Conservation (phyloP, 2,797 vertebrate genomes). For the Tapera naevia region DNA sequence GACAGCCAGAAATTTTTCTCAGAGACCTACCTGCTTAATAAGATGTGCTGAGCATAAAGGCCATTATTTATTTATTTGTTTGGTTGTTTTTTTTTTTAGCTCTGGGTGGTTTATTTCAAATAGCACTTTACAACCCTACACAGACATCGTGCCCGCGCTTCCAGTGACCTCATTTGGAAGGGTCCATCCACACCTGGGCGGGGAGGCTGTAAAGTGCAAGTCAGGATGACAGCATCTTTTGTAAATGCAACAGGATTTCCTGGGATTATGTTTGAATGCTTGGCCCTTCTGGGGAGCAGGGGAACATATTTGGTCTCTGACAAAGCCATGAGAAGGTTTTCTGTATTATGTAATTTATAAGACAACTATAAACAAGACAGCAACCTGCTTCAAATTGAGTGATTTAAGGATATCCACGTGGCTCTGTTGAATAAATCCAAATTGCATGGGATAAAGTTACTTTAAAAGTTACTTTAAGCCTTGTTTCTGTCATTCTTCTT, state of each 20-base stretch:
- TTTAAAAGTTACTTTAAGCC: background rate
- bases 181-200: background rate
- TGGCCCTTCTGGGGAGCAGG: background rate
- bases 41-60: background rate
- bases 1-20: background rate
- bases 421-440: background rate
- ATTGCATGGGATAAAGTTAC: background rate
- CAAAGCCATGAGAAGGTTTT: background rate
- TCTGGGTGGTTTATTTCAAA: background rate
- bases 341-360: background rate
- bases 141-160: background rate
- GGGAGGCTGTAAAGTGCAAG: background rate
- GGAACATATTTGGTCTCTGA: background rate
- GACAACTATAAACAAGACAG: background rate
- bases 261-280: slow-evolving; percentile 29
- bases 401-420: background rate
- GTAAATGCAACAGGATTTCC: slow-evolving; percentile 43
- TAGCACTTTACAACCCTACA: background rate
- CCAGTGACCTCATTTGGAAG: slow-evolving; percentile 2
- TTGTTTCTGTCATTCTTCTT: background rate
- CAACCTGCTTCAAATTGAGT: background rate
- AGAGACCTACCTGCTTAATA: background rate
- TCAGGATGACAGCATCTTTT: slow-evolving; percentile 1
- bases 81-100: background rate
- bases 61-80: too few relatives aligned